Evolutionary conservation across 2,797 vertebrate species (phyloP).

Genomic region (Propithecus deckenii): DNA sequence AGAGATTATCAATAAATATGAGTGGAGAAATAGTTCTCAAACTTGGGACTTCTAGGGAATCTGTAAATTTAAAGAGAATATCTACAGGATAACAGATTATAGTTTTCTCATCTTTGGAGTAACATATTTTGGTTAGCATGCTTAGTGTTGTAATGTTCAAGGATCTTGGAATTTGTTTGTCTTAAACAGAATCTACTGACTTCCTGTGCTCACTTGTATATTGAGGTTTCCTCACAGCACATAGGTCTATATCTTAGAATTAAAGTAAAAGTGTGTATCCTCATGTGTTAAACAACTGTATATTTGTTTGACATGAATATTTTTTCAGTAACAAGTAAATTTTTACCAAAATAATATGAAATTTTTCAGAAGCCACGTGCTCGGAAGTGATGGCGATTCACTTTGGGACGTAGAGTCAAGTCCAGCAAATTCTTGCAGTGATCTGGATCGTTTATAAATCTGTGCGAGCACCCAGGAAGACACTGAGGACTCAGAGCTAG

Average conservation of each 20-base stretch:
- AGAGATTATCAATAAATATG: background rate
- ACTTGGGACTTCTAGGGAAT: background rate
- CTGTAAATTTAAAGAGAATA: background rate
- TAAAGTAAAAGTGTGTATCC: background rate
- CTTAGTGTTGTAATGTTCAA: background rate
- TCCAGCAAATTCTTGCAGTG: constrained; percentile 83
- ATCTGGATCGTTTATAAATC: constrained; percentile 83
- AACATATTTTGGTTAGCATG: background rate
- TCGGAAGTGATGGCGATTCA: constrained; percentile 88
- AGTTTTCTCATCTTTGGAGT: background rate
- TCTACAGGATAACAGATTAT: background rate
- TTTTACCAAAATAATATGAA: constrained; percentile 76
- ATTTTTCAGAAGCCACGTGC: constrained; percentile 86
- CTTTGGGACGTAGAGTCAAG: constrained; percentile 88
- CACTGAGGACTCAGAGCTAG: constrained; percentile 79
- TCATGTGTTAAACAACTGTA: background rate
- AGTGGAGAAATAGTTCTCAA: background rate
- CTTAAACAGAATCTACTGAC: constrained; percentile 5
- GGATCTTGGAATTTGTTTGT: constrained; percentile 12
- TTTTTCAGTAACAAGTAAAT: background rate
- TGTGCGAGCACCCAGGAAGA: constrained; percentile 87
- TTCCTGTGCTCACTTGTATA: background rate
- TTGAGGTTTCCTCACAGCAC: background rate
- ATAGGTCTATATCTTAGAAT: background rate
- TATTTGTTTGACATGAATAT: constrained; percentile 2